phyloP scores from a whole-genome alignment of 2,888 invertebrate genomes.

The Philereme vetulata region DNA sequence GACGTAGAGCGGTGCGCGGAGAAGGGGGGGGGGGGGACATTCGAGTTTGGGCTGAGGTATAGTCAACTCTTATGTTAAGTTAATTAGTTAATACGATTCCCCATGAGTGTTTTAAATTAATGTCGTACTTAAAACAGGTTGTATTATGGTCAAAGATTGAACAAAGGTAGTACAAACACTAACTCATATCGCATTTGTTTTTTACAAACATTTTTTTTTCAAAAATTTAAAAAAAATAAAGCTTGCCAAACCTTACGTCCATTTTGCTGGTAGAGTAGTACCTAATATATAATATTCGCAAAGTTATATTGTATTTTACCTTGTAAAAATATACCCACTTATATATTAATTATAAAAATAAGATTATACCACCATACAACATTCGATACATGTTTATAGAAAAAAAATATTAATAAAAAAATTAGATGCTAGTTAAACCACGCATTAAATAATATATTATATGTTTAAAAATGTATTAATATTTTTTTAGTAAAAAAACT shows the following conservation, averaged over 20 bases:
- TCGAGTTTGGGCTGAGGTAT: no score
- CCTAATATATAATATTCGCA: neutral
- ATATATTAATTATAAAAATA: conserved; percentile 3
- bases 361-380: conserved; percentile 12
- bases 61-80: no score
- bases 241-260: conserved; percentile 43
- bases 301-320: conserved; percentile 23
- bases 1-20: no score
- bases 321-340: conserved; percentile 23
- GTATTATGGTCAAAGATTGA: no score
- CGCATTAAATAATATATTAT: conserved; percentile 3
- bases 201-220: neutral
- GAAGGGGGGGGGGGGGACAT: no score
- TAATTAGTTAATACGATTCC: no score
- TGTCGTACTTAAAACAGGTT: no score
- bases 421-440: conserved; percentile 6
- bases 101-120: no score
- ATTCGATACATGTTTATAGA: conserved; percentile 16
- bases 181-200: conserved; percentile 15
- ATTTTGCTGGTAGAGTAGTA: conserved; percentile 37
- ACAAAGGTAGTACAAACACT: no score
- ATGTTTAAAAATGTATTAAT: conserved; percentile 1
- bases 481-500: no score
- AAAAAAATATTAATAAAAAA: conserved; percentile 5
- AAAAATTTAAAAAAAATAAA: conserved; percentile 6